phyloP scores from a whole-genome alignment of 2,888 invertebrate species.

The Pollenia angustigena region DNA sequence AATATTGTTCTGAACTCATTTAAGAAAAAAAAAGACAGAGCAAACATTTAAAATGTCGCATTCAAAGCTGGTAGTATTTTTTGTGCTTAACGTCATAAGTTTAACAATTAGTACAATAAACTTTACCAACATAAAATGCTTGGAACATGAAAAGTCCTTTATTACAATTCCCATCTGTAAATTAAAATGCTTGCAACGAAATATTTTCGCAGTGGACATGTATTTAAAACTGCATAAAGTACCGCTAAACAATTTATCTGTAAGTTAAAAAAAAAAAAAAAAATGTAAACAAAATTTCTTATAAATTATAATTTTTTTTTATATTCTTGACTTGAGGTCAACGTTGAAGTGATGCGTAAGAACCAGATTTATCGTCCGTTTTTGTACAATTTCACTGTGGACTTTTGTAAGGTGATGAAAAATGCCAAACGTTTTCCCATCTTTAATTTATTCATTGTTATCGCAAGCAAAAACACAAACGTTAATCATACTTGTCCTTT shows the following conservation, averaged over 20 bases:
- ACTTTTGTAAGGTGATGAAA: slow-evolving; percentile 59
- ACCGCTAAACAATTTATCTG: slow-evolving; percentile 52
- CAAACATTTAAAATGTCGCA: too few species aligned
- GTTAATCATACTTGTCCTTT: slow-evolving; percentile 67
- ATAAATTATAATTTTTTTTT: not conserved
- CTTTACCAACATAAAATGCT: slow-evolving; percentile 45
- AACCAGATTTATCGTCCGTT: slow-evolving; percentile 58
- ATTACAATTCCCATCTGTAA: slow-evolving; percentile 50
- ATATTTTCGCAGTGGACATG: slow-evolving; percentile 20
- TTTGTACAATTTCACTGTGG: slow-evolving; percentile 47
- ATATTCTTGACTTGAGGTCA: not conserved
- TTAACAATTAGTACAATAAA: not conserved
- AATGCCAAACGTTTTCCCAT: not conserved
- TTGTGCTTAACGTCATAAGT: not conserved
- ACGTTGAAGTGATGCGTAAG: not conserved
- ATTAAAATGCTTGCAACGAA: slow-evolving; percentile 44
- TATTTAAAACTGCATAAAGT: slow-evolving; percentile 39
- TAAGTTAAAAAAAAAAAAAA: slow-evolving; percentile 19
- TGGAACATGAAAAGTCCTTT: slow-evolving; percentile 43
- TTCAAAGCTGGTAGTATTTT: too few species aligned
- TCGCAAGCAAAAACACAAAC: slow-evolving; percentile 28
- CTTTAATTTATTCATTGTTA: not conserved
- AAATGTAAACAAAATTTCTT: too few species aligned
- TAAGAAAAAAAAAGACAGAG: too few species aligned
- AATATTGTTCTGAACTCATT: too few species aligned